Evolutionary conservation across 2,113 vertebrate genomes (phyloP).

Genomic region (Laticauda laticaudata): DNA sequence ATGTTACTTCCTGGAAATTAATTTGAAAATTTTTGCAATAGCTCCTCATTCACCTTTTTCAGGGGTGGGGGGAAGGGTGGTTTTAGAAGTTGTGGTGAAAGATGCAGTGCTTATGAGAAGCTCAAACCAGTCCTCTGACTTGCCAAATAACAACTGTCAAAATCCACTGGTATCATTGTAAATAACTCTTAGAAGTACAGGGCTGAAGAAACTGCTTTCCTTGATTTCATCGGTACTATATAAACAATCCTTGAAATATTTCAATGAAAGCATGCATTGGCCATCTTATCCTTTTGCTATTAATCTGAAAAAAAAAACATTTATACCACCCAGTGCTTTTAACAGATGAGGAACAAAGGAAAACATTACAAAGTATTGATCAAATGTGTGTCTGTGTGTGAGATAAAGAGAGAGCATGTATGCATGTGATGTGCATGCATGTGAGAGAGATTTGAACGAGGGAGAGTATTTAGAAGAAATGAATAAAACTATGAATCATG

Average conservation of each 20-base stretch:
- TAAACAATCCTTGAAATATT: constrained; percentile 6
- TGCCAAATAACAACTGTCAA: constrained; percentile 4
- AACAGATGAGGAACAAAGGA: not conserved
- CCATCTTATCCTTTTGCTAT: not conserved
- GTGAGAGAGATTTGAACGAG: not conserved
- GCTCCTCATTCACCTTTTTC: not conserved
- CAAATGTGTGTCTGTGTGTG: not conserved
- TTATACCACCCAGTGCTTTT: not conserved
- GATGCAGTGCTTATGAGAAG: constrained; percentile 33
- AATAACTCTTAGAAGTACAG: not conserved
- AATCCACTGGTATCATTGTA: not conserved
- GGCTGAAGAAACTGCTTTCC: not conserved
- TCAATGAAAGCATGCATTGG: constrained; percentile 1
- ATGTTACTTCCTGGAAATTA: constrained; percentile 26
- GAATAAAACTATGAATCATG: not conserved
- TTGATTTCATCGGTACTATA: not conserved
- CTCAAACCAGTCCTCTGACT: not conserved
- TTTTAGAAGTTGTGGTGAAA: constrained; percentile 31
- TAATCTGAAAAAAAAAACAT: not conserved
- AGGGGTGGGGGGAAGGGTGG: not conserved
- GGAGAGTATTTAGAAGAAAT: not conserved
- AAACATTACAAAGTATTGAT: not conserved
- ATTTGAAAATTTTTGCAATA: constrained; percentile 31
- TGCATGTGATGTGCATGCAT: rapidly evolving
- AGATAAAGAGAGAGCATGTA: not conserved